A percentile compares a stretch with the other conserved stretches of the same genome.
These are phyloP conservation scores for Cephus sareptanus DNA, from an alignment of 2,888 invertebrate species.

Conservation along the genomic window DNA sequence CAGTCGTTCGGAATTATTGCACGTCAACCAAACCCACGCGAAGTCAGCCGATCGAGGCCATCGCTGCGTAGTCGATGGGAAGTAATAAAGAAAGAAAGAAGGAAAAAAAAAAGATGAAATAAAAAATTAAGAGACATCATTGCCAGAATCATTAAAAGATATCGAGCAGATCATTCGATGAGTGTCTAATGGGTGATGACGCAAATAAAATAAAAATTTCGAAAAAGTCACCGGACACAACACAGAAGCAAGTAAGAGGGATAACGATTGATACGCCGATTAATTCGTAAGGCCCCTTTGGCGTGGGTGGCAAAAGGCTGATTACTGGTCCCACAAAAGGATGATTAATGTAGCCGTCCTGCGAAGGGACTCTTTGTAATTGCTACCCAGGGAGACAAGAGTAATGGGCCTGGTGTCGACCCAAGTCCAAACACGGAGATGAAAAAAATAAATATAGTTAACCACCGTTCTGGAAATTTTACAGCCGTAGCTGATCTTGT, in stretches of 20 bases:
- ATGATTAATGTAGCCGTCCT: conserved; percentile 33
- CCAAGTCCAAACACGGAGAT: neutral
- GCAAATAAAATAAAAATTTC: neutral
- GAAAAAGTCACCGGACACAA: neutral
- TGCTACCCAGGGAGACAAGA: conserved; percentile 11
- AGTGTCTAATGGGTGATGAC: neutral
- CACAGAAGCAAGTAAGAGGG: neutral
- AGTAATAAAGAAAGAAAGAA: neutral
- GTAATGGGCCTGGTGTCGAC: neutral
- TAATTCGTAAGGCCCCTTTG: conserved; percentile 35
- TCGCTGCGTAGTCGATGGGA: neutral
- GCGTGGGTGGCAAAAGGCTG: conserved; percentile 7
- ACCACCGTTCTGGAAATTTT: neutral
- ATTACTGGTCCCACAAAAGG: conserved; percentile 30
- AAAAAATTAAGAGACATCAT: neutral
- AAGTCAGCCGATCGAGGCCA: neutral
- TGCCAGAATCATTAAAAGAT: neutral
- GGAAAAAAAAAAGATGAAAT: neutral
- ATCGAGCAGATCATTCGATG: neutral
- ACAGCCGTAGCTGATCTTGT: neutral
- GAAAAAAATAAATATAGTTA: neutral
- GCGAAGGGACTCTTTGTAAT: conserved; percentile 9
- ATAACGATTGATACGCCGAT: conserved; percentile 23
- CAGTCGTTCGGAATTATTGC: neutral
- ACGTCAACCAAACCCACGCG: neutral